Evolutionary conservation across 2,797 vertebrate genomes (phyloP).

Genomic region (Tolypeutes matacus): DNA sequence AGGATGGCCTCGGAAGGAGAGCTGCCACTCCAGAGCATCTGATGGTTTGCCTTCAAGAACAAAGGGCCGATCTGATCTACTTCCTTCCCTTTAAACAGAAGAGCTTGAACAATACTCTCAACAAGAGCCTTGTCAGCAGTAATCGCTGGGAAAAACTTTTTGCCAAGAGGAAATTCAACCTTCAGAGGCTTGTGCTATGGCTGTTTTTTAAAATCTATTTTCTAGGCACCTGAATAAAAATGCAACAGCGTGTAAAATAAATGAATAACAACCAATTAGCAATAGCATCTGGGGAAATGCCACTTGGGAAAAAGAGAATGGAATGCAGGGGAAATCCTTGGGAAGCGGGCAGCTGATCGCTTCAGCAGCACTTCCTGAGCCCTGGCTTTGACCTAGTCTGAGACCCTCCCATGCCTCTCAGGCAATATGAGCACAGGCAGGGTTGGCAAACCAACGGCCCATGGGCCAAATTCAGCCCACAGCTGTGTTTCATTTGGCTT

Average conservation of each 20-base stretch:
- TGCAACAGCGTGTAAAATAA: constrained; percentile 38
- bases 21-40: background rate
- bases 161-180: constrained; percentile 29
- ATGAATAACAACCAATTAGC: constrained; percentile 38
- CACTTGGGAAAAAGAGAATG: background rate
- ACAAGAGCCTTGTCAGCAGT: background rate
- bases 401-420: background rate
- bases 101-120: background rate
- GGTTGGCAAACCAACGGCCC: constrained; percentile 7
- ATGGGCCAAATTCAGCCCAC: background rate
- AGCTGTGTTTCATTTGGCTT: constrained; percentile 61
- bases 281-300: background rate
- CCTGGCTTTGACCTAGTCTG: background rate
- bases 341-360: background rate
- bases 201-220: background rate
- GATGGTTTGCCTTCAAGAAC: background rate
- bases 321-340: constrained; percentile 5
- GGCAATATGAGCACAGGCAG: background rate
- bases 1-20: background rate
- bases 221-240: constrained; percentile 38
- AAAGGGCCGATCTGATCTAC: background rate
- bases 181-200: background rate
- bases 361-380: constrained; percentile 34
- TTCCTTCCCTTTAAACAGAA: background rate
- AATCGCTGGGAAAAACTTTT: background rate